A percentile compares a stretch with the other conserved stretches of the same genome.
Conservation (phyloP, 2,888 invertebrate species). For the Crioceris asparagi region DNA sequence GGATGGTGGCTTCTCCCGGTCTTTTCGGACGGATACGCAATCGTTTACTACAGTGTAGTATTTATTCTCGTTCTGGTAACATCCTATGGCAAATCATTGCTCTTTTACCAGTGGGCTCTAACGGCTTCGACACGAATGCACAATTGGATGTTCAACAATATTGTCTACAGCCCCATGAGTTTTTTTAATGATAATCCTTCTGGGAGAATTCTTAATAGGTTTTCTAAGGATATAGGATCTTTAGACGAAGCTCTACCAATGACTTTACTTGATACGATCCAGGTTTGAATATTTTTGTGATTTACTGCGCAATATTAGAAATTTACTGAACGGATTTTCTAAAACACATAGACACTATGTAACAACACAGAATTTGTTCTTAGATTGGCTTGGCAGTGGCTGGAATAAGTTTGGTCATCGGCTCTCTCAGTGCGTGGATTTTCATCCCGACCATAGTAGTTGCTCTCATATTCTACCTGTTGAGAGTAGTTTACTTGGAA, state of each 20-base stretch:
- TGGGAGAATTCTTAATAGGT: slow-evolving; percentile 55
- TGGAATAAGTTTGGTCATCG: slow-evolving; percentile 62
- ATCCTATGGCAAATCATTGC: slow-evolving; percentile 39
- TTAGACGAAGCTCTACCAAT: slow-evolving; percentile 44
- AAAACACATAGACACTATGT: too few species aligned
- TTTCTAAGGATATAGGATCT: slow-evolving; percentile 59
- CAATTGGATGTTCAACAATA: slow-evolving; percentile 42
- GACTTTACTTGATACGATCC: slow-evolving; percentile 42
- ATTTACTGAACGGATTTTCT: too few species aligned
- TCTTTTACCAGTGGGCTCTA: slow-evolving; percentile 44
- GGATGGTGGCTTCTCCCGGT: slow-evolving; percentile 9
- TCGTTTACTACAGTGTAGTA: slow-evolving; percentile 9
- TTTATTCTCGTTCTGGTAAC: slow-evolving; percentile 15
- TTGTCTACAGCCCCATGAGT: slow-evolving; percentile 52
- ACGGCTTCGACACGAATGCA: slow-evolving; percentile 47
- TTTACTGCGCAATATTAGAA: too few species aligned
- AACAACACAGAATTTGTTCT: too few species aligned
- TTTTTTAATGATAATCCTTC: slow-evolving; percentile 62
- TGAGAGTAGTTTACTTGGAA: slow-evolving; percentile 58
- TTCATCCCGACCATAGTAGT: slow-evolving; percentile 55
- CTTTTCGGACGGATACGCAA: slow-evolving; percentile 4
- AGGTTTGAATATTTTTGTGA: slow-evolving; percentile 23
- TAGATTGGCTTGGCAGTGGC: slow-evolving; percentile 52
- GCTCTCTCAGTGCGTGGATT: slow-evolving; percentile 59
- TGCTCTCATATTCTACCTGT: slow-evolving; percentile 50